Evolutionary conservation across 2,797 vertebrate species (phyloP), one percentile per base, ranked within the genome.

Genomic region (Bucorvus abyssinicus): DNA sequence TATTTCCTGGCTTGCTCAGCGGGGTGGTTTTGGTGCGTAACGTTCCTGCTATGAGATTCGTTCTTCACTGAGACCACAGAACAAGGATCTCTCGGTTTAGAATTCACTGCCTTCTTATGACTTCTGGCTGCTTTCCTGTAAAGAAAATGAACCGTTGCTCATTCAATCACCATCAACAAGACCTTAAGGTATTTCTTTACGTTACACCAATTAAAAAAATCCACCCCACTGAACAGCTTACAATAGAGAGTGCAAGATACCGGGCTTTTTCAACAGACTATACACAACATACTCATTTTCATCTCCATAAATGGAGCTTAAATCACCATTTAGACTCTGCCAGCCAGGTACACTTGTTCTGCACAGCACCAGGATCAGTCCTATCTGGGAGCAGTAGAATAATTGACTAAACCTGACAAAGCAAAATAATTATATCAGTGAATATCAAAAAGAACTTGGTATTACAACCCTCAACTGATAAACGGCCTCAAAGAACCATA

Each of bases 81-180:
- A 56, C 89, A 84, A 78, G 84, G 83, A 90, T 92, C 97, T 96
- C 95, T 97, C 69, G 94, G 56, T 87, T 94, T 97, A 89, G 89
- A 95, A 82, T 98, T 98, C 75, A 75, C 87, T n/a, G 93, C 95
- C 97, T 98, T 99, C 95, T 98, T 98, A 90, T 97, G 98, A 74
- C 98, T 98, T 97, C 98, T 99, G 77, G 98, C 98, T 56, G 98
- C 99, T 98, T 98, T 99, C 96, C 99, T 99, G 77, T 93, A 69
- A 92, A 91, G 64, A 69, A 85, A 73, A 85, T 2, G 6, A 2
- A 88, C 85, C 38, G 23, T n/a, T 59, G 21, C 5, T 84, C 36
- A 42, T 74, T 90, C 19, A 24, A 14, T 34, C 40, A 71, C 8
- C 12, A 75, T 32, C n/a, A 71, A 69, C 42, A 60, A 45, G 23